Base-by-base conservation (phyloP, 2,888 invertebrate species). In the Callinectes sapidus region DNA sequence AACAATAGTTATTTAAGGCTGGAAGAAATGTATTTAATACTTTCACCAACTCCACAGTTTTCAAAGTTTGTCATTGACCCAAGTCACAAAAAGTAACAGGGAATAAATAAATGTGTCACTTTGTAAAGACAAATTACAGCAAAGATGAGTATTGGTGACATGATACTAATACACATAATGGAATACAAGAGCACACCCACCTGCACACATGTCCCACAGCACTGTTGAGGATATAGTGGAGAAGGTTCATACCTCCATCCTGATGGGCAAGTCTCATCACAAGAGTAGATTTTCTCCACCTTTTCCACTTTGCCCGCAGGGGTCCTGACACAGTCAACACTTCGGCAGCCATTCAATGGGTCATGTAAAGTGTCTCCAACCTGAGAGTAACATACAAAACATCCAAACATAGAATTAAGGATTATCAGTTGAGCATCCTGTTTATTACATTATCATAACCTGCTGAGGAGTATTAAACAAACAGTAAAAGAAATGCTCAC, bases 171-270 rank as follows among this genome's bases (percentile, higher is more conserved):
- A 48, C 39, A n/a, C n/a, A n/a, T 48, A 48, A 5, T 48, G 48
- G 48, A 66, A 55, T 66, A 96, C 95, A 97, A 97, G 95, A 32
- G 88, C 35, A 71, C 71, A 85, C 97, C 96, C 3, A 96, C 96
- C n/a, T 97, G 94, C 42, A 96, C 95, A 95, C 97, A 97, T 88
- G 96, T 96, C 0, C 97, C 97, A 95, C 97, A 97, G 95, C 97
- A 97, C 94, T 96, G 95, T 3, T 95, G 95, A 13, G 96, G 96
- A 61, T 95, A 95, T 16, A 95, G 95, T 1, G 95, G 94, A 6
- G 96, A 95, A 1, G 96, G 95, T 39, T 95, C 95, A 95, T 97
- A 97, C 90, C 95, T 95, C 96, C 96, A 97, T 0, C 98, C 98
- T 93, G 97, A 95, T n/a, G 95, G 95, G 91, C 95, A 95, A 8